Conservation (phyloP, 2,113 vertebrate genomes). For the Ranitomeya variabilis region DNA sequence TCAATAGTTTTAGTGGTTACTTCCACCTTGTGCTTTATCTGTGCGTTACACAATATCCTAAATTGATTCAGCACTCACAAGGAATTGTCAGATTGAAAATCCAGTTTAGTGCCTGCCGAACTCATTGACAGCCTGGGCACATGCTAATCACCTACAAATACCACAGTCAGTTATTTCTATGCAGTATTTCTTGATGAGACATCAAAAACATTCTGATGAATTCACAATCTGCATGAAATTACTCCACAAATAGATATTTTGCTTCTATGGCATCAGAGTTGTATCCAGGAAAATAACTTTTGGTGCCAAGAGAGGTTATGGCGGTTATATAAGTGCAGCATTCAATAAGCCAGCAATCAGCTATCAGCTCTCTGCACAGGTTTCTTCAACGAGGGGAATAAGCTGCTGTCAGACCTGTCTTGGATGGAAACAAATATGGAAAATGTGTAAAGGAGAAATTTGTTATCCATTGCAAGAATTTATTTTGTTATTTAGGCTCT, state of each 20-base stretch:
- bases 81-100: not conserved
- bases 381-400: not conserved
- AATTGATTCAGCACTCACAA: not conserved
- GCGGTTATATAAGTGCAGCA: not conserved
- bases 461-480: no score
- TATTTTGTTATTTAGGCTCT: no score
- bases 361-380: not conserved
- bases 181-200: not conserved
- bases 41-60: not conserved
- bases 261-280: not conserved
- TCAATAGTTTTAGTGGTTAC: no score
- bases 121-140: not conserved
- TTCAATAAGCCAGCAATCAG: not conserved
- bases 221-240: not conserved
- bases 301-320: not conserved
- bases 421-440: no score
- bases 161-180: not conserved
- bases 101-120: not conserved
- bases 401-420: no score
- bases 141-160: not conserved
- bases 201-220: not conserved
- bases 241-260: not conserved
- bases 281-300: not conserved
- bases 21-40: no score
- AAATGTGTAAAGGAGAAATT: no score